Evolutionary conservation across 1,140 invertebrate species (phyloP), one percentile per base, ranked within the genome.

Genomic region (Drosophila prosaltans): DNA sequence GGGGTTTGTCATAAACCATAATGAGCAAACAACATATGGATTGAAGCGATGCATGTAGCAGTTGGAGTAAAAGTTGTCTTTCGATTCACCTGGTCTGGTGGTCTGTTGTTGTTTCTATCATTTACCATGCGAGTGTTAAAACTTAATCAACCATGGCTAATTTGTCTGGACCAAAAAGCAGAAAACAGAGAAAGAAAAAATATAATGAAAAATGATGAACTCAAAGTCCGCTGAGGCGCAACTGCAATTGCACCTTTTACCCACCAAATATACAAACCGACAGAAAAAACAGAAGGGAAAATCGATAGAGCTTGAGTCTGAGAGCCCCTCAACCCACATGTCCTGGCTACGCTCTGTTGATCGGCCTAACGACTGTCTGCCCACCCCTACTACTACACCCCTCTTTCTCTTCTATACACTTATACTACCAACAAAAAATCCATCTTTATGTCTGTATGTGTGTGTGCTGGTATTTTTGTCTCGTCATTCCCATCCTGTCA

Each of bases 91-190:
- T 76, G 72, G 62, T 41, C 26, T 16, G 6, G 26, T 76, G 72
- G 62, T 41, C 26, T 7, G 10, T 68, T 68, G 80, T 74, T 84
- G 67, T 78, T 36, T 36, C 69, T 65, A 66, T 72, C 68, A 80
- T 72, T 80, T 84, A 73, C 63, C 28, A 64, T 43, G 54, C 28
- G 61, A 61, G 57, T 81, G 69, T 78, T 88, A 88, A 86, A 88
- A 82, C 61, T 86, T 88, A 82, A 86, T 86, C 82, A 86, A 76
- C 75, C 83, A 59, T 88, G 68, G 75, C 82, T 88, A 86, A 88
- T 88, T 82, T 82, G 83, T 81, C 74, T 85, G 82, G 70, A 79
- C 45, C 65, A 59, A 67, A 54, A 58, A 66, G 30, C 41, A 36
- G 28, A 39, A 51, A 30, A 59, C 58, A 75, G 76, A 55, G 32